phyloP scores from a whole-genome alignment of 2,113 vertebrate genomes.

The Aspidoscelis tigris region DNA sequence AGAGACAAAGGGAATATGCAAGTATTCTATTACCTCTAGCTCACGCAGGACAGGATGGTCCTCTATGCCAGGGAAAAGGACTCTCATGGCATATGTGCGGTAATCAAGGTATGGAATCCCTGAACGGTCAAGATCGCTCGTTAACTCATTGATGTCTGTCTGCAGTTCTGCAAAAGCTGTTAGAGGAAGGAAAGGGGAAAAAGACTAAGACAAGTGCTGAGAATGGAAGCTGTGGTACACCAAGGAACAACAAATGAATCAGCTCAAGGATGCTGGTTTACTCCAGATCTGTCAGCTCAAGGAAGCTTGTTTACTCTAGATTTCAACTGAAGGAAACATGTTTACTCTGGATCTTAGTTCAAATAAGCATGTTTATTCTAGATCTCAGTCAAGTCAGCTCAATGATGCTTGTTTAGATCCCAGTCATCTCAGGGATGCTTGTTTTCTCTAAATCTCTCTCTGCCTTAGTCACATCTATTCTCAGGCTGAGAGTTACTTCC shows the following conservation, averaged over 20 bases:
- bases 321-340: no score
- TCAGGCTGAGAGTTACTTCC: not conserved
- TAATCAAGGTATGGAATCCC: conserved; percentile 98
- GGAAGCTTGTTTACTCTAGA: no score
- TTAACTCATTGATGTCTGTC: conserved; percentile 98
- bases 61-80: conserved; percentile 97
- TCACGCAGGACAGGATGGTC: conserved; percentile 96
- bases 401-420: not conserved
- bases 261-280: not conserved
- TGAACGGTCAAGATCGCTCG: conserved; percentile 94
- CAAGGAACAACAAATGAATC: not conserved
- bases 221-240: rapidly evolving
- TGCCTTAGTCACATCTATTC: not conserved
- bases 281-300: no score
- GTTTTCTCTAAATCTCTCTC: rapidly evolving
- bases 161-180: conserved; percentile 97
- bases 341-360: no score
- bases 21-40: conserved; percentile 84
- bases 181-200: not conserved
- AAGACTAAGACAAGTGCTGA: not conserved
- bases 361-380: no score
- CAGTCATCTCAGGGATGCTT: not conserved
- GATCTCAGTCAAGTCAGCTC: not conserved
- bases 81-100: conserved; percentile 95
- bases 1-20: not conserved